These are phyloP conservation scores for Cephonodes hylas DNA, from an alignment of 2,888 invertebrate species.

Conservation along the genomic window DNA sequence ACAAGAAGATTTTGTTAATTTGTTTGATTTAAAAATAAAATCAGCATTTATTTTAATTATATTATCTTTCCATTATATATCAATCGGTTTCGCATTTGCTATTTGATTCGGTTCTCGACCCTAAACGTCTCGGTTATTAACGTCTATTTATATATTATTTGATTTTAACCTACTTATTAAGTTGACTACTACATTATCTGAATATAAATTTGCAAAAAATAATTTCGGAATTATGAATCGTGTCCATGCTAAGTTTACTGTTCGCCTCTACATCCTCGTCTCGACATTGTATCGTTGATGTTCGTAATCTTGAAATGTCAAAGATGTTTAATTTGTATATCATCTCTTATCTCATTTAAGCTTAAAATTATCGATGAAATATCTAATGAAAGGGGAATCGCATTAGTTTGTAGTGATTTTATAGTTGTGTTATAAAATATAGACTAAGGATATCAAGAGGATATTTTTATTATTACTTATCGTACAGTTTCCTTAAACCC, in stretches of 20 bases:
- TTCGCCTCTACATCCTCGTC: conserved; percentile 58
- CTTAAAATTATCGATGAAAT: conserved; percentile 73
- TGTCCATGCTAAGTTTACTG: conserved; percentile 51
- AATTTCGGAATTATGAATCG: conserved; percentile 6
- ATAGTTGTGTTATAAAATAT: conserved; percentile 13
- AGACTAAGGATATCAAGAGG: background rate
- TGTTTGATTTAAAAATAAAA: too few species aligned
- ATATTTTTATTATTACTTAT: background rate
- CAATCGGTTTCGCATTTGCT: too few species aligned
- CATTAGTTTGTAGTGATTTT: conserved; percentile 26
- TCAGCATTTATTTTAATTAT: too few species aligned
- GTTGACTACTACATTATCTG: background rate
- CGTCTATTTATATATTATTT: background rate
- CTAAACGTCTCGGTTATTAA: too few species aligned
- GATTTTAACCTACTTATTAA: background rate
- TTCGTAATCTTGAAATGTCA: conserved; percentile 79
- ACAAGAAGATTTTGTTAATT: too few species aligned
- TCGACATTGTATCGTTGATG: conserved; percentile 68
- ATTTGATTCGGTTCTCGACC: too few species aligned
- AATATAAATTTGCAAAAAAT: too few species aligned
- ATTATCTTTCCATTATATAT: too few species aligned
- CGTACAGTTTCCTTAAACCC: background rate
- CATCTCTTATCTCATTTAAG: conserved; percentile 72
- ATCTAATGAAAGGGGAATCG: conserved; percentile 46
- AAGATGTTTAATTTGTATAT: conserved; percentile 81